phyloP scores from a whole-genome alignment of 2,113 vertebrate species.

The Garra rufa region DNA sequence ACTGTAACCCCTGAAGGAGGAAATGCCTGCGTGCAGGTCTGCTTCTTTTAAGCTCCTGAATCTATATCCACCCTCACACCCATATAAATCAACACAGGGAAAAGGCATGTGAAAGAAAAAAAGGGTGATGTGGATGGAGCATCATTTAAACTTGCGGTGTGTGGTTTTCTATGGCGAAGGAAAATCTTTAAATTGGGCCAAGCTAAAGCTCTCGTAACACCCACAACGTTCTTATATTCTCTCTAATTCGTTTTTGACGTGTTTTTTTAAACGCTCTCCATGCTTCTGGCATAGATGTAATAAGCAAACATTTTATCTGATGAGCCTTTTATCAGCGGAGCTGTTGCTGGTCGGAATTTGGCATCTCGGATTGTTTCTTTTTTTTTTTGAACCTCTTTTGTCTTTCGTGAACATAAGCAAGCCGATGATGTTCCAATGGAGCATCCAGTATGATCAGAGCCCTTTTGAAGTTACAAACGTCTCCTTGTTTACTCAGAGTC shows the following conservation, averaged over 20 bases:
- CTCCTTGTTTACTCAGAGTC: conserved; percentile 25
- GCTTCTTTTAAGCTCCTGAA: conserved; percentile 45
- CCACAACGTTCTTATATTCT: conserved; percentile 46
- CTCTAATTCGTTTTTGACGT: conserved; percentile 44
- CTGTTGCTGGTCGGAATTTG: conserved; percentile 17
- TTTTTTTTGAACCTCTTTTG: neutral
- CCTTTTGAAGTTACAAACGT: conserved; percentile 37
- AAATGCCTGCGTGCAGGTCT: conserved; percentile 28
- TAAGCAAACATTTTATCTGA: conserved; percentile 40
- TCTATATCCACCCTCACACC: conserved; percentile 49
- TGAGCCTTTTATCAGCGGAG: conserved; percentile 24
- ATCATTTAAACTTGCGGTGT: conserved; percentile 38
- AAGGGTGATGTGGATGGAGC: neutral
- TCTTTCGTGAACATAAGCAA: conserved; percentile 22
- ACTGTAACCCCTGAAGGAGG: conserved; percentile 40
- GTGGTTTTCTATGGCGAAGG: conserved; percentile 12
- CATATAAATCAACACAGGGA: conserved; percentile 17
- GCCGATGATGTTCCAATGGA: conserved; percentile 7
- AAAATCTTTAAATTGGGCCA: conserved; percentile 49
- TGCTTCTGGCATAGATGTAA: conserved; percentile 33
- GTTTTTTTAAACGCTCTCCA: conserved; percentile 21
- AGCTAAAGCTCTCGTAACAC: conserved; percentile 45
- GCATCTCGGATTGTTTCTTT: neutral
- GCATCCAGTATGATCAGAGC: conserved; percentile 32
- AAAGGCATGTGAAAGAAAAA: conserved; percentile 7